Conservation (phyloP, 2,888 invertebrate species). For the Pyrochroa serraticornis region DNA sequence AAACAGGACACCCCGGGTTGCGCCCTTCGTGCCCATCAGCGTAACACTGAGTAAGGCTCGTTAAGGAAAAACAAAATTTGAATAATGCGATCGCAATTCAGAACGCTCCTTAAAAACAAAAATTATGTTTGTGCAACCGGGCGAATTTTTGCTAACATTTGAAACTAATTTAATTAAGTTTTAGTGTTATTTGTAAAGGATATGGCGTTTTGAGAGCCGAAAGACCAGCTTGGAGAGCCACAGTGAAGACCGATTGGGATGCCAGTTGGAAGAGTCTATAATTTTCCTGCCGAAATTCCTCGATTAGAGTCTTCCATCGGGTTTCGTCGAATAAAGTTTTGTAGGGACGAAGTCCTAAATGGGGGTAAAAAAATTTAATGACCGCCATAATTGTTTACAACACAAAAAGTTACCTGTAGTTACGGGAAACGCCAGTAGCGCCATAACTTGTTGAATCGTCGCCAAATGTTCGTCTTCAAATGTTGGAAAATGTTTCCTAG, state of each 20-base stretch:
- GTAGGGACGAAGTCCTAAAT: constrained; percentile 71
- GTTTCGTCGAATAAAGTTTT: constrained; percentile 68
- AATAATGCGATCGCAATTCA: constrained; percentile 5
- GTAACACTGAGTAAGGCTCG: constrained; percentile 69
- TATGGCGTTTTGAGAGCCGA: constrained; percentile 94
- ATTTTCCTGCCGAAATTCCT: constrained; percentile 93
- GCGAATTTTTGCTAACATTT: no score
- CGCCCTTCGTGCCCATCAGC: constrained; percentile 66
- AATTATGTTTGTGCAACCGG: no score
- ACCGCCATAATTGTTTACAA: not conserved
- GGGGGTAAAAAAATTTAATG: constrained; percentile 13
- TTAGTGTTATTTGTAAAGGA: constrained; percentile 61
- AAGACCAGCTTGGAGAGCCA: constrained; percentile 89
- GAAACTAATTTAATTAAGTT: no score
- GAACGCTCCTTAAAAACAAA: not conserved
- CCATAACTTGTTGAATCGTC: constrained; percentile 94
- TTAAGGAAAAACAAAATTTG: constrained; percentile 48
- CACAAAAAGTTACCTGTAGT: constrained; percentile 67
- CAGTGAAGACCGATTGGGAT: constrained; percentile 88
- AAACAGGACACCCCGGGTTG: constrained; percentile 91
- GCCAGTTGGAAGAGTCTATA: constrained; percentile 93
- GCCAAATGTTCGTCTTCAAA: constrained; percentile 86
- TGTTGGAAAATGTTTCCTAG: constrained; percentile 87
- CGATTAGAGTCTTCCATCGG: constrained; percentile 84
- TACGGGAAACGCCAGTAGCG: constrained; percentile 89